A percentile compares a stretch with the other conserved stretches of the same genome.
These are phyloP conservation scores for Sturmia bella DNA, from an alignment of 2,888 invertebrate species.

Conservation along the genomic window DNA sequence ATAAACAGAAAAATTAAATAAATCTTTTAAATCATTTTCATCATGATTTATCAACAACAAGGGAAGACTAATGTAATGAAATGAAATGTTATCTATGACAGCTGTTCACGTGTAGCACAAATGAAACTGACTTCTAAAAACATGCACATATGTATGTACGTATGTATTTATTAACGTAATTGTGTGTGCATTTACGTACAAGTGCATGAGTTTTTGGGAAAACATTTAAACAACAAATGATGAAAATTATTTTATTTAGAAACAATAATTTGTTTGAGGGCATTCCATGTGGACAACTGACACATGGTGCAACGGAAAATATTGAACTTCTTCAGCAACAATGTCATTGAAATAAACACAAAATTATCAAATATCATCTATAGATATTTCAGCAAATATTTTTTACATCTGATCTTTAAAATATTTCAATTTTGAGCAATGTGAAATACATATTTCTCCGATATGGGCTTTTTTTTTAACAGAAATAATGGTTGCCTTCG, in stretches of 20 bases:
- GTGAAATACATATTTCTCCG: no score
- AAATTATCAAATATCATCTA: no score
- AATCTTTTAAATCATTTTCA: constrained; percentile 45
- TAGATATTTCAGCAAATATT: no score
- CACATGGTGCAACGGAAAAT: no score
- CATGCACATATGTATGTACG: background rate
- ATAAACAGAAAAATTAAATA: constrained; percentile 23
- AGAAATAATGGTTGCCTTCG: no score
- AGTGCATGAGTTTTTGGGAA: constrained; percentile 3
- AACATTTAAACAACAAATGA: constrained; percentile 29
- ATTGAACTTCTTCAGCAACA: no score
- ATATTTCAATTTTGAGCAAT: no score
- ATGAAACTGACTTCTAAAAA: background rate
- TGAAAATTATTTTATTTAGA: constrained; percentile 46
- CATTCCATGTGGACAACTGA: no score
- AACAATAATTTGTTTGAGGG: constrained; percentile 39
- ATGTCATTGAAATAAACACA: no score
- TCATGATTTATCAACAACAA: constrained; percentile 52
- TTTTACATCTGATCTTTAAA: no score
- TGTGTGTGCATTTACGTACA: background rate
- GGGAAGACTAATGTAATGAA: constrained; percentile 57
- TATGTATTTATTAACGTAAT: background rate
- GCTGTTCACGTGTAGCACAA: constrained; percentile 61
- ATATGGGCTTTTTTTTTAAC: no score
- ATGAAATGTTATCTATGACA: constrained; percentile 60